phyloP scores from a whole-genome alignment of 1,140 invertebrate genomes.

The honey bee (Apis mellifera) region DNA sequence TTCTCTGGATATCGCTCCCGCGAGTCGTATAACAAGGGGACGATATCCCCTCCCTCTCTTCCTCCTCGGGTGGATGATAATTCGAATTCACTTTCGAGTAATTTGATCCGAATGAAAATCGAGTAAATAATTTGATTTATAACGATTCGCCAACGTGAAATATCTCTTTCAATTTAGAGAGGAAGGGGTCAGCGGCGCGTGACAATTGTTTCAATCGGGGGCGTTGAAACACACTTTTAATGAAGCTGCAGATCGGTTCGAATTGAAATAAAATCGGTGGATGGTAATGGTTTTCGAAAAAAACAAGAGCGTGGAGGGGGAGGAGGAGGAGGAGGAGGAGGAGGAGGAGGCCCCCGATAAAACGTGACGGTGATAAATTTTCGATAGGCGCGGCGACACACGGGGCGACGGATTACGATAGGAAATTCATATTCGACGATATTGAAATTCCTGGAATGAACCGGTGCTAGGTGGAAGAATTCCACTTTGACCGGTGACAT shows the following conservation, averaged over 20 bases:
- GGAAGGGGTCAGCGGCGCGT: background rate
- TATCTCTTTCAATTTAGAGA: too few species aligned
- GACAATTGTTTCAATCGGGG: background rate
- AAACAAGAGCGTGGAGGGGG: background rate
- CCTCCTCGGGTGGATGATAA: too few species aligned
- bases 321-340: too few species aligned
- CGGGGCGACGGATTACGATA: background rate
- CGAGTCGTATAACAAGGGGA: too few species aligned
- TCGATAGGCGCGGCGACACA: background rate
- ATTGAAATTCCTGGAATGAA: background rate
- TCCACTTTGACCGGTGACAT: too few species aligned
- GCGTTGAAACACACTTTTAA: background rate
- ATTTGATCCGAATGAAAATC: too few species aligned
- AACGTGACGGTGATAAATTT: conserved; percentile 15
- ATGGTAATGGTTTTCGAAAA: conserved; percentile 17
- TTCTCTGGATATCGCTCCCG: too few species aligned
- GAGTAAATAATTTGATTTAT: too few species aligned
- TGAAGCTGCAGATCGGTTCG: background rate
- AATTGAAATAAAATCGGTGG: conserved; percentile 15
- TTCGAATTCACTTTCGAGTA: too few species aligned
- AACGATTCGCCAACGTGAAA: too few species aligned
- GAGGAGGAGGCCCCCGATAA: background rate
- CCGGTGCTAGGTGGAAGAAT: background rate
- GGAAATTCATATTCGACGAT: background rate
- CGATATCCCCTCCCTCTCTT: too few species aligned